Conservation (phyloP, 2,888 invertebrate species). For the Amiota minor region DNA sequence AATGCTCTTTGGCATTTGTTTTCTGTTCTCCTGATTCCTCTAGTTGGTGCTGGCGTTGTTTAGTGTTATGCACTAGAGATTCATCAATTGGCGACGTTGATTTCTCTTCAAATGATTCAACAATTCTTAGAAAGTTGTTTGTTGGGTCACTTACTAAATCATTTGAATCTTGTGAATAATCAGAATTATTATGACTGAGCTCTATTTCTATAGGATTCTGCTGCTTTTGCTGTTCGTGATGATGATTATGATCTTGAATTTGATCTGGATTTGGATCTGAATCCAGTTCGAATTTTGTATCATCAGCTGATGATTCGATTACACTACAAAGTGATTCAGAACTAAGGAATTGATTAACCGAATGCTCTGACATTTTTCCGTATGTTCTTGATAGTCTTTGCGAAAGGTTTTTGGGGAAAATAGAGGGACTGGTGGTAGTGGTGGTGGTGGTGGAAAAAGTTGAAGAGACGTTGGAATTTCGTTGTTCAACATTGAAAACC, state of each 20-base stretch:
- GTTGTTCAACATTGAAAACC: slow-evolving; percentile 56
- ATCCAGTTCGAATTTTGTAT: slow-evolving; percentile 5
- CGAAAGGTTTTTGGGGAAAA: slow-evolving; percentile 38
- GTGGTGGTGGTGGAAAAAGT: slow-evolving; percentile 58
- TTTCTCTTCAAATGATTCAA: slow-evolving; percentile 47
- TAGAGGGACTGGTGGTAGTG: slow-evolving; percentile 50
- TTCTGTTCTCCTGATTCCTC: slow-evolving; percentile 33
- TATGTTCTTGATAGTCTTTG: slow-evolving; percentile 21
- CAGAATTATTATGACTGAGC: slow-evolving; percentile 7
- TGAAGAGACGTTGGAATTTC: slow-evolving; percentile 45
- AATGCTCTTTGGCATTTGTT: slow-evolving; percentile 30
- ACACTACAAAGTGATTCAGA: slow-evolving; percentile 53
- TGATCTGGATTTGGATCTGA: slow-evolving; percentile 29
- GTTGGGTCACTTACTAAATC: slow-evolving; percentile 16
- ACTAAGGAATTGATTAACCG: slow-evolving; percentile 53
- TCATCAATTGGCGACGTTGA: not conserved
- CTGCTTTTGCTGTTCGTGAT: too few species aligned
- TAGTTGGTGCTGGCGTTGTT: slow-evolving; percentile 41
- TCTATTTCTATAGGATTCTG: not conserved
- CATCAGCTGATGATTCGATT: slow-evolving; percentile 48
- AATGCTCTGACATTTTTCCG: slow-evolving; percentile 60
- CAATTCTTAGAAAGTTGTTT: slow-evolving; percentile 47
- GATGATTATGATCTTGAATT: slow-evolving; percentile 22
- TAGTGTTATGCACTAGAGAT: not conserved
- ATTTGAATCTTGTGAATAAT: slow-evolving; percentile 24